Evolutionary conservation across 64 coral and sea anemone genomes (phyloP).

Genomic region (Anthopleura sola): DNA sequence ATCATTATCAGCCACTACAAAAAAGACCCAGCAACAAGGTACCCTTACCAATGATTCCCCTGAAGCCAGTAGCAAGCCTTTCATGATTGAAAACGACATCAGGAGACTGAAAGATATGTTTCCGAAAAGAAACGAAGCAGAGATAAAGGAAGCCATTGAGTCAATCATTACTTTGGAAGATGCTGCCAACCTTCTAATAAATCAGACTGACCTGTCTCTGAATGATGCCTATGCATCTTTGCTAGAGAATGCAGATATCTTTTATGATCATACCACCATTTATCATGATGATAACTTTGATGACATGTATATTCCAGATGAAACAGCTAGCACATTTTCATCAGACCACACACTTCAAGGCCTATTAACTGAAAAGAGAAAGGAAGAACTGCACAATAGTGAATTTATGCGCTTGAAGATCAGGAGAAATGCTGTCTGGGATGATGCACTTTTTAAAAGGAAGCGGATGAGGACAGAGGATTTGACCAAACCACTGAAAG

Average conservation of each 20-base stretch:
- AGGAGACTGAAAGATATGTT: constrained; percentile 36
- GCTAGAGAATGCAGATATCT: constrained; percentile 9
- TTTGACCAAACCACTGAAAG: constrained; percentile 38
- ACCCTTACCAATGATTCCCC: constrained; percentile 29
- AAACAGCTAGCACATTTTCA: constrained; percentile 22
- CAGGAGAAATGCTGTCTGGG: constrained; percentile 7
- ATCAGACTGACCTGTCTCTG: constrained; percentile 23
- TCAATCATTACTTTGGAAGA: constrained; percentile 32
- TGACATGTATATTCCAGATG: constrained; percentile 5
- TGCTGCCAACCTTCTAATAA: constrained; percentile 13
- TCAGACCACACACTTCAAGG: constrained; percentile 36
- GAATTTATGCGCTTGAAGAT: constrained; percentile 10
- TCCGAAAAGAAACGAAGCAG: constrained; percentile 21
- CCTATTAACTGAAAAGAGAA: constrained; percentile 22
- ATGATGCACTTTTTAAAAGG: constrained; percentile 22
- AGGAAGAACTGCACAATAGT: constrained; percentile 1
- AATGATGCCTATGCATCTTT: constrained; percentile 45
- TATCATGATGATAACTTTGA: constrained; percentile 25
- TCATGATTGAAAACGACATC: constrained; percentile 21
- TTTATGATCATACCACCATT: not conserved
- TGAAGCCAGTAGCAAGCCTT: constrained; percentile 31
- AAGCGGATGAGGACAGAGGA: constrained; percentile 19
- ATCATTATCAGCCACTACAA: constrained; percentile 35
- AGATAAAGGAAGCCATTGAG: constrained; percentile 31
- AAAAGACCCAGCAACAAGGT: constrained; percentile 29